Percentiles rank a stretch among this genome's conserved stretches.
phyloP scores from a whole-genome alignment of 2,888 invertebrate species.

The Psylliodes chrysocephalus region DNA sequence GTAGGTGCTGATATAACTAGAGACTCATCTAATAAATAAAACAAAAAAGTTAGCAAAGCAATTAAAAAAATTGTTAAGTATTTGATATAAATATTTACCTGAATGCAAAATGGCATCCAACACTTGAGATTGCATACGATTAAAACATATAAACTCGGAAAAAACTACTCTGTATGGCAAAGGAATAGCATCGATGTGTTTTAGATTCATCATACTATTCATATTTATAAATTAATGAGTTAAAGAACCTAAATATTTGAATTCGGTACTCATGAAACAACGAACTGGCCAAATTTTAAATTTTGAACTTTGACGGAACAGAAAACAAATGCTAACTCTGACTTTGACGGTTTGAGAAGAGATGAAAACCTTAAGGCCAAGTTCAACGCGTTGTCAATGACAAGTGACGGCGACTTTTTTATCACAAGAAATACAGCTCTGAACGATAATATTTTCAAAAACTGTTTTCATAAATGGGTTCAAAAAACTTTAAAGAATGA shows the following conservation, averaged over 20 bases:
- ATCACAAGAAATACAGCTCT: no score
- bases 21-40: constrained; percentile 69
- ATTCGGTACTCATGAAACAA: not conserved
- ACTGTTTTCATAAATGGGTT: no score
- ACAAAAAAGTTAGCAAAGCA: constrained; percentile 32
- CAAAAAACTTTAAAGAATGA: no score
- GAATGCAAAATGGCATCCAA: constrained; percentile 75
- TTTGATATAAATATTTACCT: constrained; percentile 62
- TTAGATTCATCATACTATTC: constrained; percentile 3
- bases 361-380: no score
- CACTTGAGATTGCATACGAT: constrained; percentile 77
- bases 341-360: no score
- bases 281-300: not conserved
- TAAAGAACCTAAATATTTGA: no score
- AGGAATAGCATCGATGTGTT: constrained; percentile 53
- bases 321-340: no score
- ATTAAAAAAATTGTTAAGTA: constrained; percentile 19
- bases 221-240: no score
- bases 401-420: no score
- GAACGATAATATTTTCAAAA: no score
- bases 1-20: constrained; percentile 83
- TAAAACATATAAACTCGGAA: constrained; percentile 66
- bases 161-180: constrained; percentile 51
- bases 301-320: not conserved
- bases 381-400: no score